Evolutionary conservation across 1,140 invertebrate species (phyloP).

Genomic region (Uloborus diversus): DNA sequence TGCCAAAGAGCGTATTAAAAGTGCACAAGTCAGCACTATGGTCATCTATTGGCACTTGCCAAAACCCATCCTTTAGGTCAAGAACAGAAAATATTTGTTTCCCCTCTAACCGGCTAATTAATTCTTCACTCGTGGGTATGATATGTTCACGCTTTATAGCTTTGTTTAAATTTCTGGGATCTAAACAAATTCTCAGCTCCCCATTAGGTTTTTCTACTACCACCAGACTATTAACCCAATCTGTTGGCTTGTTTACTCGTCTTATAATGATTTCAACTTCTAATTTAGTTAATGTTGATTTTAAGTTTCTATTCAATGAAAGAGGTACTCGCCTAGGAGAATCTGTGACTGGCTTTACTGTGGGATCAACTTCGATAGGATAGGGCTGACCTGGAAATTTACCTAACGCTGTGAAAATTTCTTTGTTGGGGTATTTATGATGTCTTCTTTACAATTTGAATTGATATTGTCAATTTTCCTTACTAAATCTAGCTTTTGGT

Average conservation of each 20-base stretch:
- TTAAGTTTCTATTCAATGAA: conserved; percentile 34
- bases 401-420: background rate
- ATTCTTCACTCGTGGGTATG: background rate
- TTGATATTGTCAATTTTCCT: too few species aligned
- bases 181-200: conserved; percentile 56
- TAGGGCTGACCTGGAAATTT: background rate
- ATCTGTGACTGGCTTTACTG: conserved; percentile 9
- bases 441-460: too few species aligned
- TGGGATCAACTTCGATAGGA: background rate
- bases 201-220: conserved; percentile 56
- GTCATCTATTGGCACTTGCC: too few species aligned
- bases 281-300: conserved; percentile 56
- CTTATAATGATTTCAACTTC: conserved; percentile 59
- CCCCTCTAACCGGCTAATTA: conserved; percentile 2
- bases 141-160: conserved; percentile 51
- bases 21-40: too few species aligned
- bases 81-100: conserved; percentile 6
- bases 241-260: conserved; percentile 60
- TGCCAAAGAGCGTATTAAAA: too few species aligned
- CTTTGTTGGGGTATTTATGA: too few species aligned
- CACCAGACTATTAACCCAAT: conserved; percentile 58
- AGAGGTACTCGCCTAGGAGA: conserved; percentile 48
- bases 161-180: conserved; percentile 61
- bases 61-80: conserved; percentile 11
- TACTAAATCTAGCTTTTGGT: too few species aligned